A percentile compares a stretch with the other conserved stretches of the same genome.
phyloP scores from a whole-genome alignment of 2,888 invertebrate genomes.

The Temnothorax ravouxi region DNA sequence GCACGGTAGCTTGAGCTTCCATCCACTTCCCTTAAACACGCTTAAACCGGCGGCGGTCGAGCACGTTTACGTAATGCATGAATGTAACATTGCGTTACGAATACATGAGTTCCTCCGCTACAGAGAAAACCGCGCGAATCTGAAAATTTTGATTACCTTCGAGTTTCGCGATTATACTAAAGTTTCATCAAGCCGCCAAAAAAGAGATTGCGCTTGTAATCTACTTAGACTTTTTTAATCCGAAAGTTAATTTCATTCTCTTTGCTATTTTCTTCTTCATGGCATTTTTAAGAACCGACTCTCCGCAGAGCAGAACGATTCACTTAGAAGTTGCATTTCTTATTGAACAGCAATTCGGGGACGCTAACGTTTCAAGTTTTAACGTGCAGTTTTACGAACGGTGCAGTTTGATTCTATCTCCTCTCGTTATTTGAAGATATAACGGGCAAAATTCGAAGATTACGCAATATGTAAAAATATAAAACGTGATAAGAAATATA shows the following conservation, averaged over 20 bases:
- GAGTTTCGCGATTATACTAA: not conserved
- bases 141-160: slow-evolving; percentile 44
- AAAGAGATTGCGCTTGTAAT: slow-evolving; percentile 5
- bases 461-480: not conserved
- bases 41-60: slow-evolving; percentile 38
- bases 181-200: slow-evolving; percentile 23
- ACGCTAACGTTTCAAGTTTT: not conserved
- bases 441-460: not conserved
- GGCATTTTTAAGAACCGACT: not conserved
- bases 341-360: not conserved
- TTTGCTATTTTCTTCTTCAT: not conserved
- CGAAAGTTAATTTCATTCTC: not conserved
- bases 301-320: not conserved
- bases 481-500: not conserved
- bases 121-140: not conserved
- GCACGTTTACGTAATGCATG: slow-evolving; percentile 46
- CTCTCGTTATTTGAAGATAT: too few relatives aligned
- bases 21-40: slow-evolving; percentile 43
- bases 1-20: slow-evolving; percentile 21
- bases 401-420: not conserved
- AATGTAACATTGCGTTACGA: slow-evolving; percentile 46
- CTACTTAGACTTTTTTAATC: not conserved
- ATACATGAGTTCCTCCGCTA: slow-evolving; percentile 40
- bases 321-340: not conserved
- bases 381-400: not conserved